Evolutionary conservation across 2,113 vertebrate genomes (phyloP).

Genomic region (Trogon surrucura): DNA sequence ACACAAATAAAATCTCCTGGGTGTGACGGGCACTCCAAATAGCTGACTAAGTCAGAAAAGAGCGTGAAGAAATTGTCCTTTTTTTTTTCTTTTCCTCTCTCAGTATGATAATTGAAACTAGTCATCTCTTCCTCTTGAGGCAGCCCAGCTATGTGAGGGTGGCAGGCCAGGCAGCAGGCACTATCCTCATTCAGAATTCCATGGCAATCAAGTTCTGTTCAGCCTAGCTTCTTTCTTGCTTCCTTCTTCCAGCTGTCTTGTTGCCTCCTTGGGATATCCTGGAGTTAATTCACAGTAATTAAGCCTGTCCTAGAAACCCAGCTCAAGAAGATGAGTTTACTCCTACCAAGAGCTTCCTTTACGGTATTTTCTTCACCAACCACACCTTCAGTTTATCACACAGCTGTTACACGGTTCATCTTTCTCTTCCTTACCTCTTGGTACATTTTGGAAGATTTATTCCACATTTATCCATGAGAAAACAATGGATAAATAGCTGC

Average conservation of each 20-base stretch:
- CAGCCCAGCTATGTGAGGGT: not conserved
- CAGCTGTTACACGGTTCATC: not conserved
- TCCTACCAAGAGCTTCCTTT: not conserved
- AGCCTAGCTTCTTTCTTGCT: not conserved
- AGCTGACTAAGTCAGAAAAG: slow-evolving; percentile 6
- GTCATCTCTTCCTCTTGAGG: not conserved
- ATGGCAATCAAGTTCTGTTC: not conserved
- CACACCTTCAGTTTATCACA: not conserved
- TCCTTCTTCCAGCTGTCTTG: not conserved
- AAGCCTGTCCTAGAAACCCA: not conserved
- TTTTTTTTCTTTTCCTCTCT: not conserved
- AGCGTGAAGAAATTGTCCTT: not conserved
- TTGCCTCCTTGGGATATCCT: not conserved
- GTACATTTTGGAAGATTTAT: not conserved
- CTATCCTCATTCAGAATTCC: not conserved
- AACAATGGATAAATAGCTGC: not conserved
- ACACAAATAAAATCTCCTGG: not conserved
- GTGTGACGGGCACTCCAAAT: not conserved
- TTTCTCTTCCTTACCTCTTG: not conserved
- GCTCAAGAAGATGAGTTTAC: not conserved
- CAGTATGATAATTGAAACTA: not conserved
- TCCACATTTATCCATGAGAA: not conserved
- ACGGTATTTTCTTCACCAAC: not conserved
- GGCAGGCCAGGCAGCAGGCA: not conserved
- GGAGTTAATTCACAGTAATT: not conserved